Percentiles rank a stretch among this genome's conserved stretches.
Evolutionary conservation across 2,797 vertebrate genomes (phyloP).

Genomic region (Pseudochirops corinnae): DNA sequence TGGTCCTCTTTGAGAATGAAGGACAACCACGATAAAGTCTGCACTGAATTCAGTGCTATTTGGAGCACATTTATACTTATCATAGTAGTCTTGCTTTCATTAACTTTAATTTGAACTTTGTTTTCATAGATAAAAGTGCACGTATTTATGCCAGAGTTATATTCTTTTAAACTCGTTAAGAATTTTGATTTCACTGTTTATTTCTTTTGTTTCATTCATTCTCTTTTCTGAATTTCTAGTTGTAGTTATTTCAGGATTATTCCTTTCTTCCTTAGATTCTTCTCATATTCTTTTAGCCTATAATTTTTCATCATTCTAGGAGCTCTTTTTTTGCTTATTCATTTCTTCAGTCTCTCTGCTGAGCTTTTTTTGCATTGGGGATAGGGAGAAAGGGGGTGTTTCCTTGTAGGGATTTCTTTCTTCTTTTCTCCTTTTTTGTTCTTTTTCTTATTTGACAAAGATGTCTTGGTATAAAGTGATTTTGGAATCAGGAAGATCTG

Average conservation of each 20-base stretch:
- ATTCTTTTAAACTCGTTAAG: not conserved
- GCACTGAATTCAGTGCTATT: not conserved
- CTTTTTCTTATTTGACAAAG: not conserved
- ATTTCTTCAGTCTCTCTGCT: not conserved
- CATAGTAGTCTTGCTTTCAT: not conserved
- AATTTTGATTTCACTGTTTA: not conserved
- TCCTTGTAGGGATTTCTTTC: not conserved
- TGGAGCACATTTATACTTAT: not conserved
- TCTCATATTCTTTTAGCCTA: not conserved
- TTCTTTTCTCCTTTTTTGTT: not conserved
- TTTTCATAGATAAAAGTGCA: not conserved
- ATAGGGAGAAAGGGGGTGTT: not conserved
- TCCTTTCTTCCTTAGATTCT: not conserved
- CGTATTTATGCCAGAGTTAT: not conserved
- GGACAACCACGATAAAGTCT: not conserved
- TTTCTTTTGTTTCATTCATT: not conserved
- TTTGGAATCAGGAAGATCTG: not conserved
- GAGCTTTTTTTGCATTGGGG: not conserved
- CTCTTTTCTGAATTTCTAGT: not conserved
- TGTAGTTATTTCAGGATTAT: not conserved
- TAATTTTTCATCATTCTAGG: not conserved
- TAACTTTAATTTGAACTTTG: not conserved
- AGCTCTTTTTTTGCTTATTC: not conserved
- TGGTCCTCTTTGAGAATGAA: not conserved
- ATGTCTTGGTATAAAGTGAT: not conserved